phyloP scores from a whole-genome alignment of 2,888 invertebrate species.

The Drosophila suboccidentalis region DNA sequence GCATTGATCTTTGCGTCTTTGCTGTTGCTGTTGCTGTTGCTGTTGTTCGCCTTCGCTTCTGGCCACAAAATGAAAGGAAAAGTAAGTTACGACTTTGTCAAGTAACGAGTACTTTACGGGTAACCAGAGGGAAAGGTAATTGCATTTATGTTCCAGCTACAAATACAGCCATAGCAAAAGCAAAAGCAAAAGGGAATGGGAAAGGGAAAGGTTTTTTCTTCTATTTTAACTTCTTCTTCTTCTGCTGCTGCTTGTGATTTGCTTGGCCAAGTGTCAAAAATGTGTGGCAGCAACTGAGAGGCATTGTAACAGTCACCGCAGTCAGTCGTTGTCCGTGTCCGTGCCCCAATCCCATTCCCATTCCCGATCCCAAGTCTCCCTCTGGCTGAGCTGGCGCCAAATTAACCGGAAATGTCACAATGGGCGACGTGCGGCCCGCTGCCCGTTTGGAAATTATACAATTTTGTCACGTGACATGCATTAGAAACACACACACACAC shows the following conservation, averaged over 20 bases:
- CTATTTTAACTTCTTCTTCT: neutral
- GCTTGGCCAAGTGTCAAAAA: constrained; percentile 81
- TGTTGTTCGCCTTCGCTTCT: constrained; percentile 42
- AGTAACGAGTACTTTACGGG: constrained; percentile 49
- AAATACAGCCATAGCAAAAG: constrained; percentile 37
- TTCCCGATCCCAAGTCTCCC: constrained; percentile 13
- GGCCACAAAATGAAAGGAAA: constrained; percentile 80
- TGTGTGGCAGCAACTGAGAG: constrained; percentile 53
- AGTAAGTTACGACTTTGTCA: constrained; percentile 80
- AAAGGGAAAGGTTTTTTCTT: constrained; percentile 54
- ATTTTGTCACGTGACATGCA: constrained; percentile 83
- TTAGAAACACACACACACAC: constrained; percentile 61
- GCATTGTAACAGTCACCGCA: constrained; percentile 19
- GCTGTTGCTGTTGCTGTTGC: constrained; percentile 23
- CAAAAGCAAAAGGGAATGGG: constrained; percentile 70
- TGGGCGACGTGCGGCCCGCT: constrained; percentile 81
- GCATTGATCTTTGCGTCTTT: constrained; percentile 74
- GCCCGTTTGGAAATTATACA: constrained; percentile 78
- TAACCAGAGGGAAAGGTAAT: constrained; percentile 79
- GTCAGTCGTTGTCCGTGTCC: constrained; percentile 2
- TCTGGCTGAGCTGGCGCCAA: constrained; percentile 77
- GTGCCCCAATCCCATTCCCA: neutral
- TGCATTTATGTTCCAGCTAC: constrained; percentile 64
- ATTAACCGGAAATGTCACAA: constrained; percentile 82
- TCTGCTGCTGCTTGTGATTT: constrained; percentile 50